A percentile compares a stretch with the other conserved stretches of the same genome.
phyloP scores from a whole-genome alignment of 2,797 vertebrate genomes.

The Mycteria americana region DNA sequence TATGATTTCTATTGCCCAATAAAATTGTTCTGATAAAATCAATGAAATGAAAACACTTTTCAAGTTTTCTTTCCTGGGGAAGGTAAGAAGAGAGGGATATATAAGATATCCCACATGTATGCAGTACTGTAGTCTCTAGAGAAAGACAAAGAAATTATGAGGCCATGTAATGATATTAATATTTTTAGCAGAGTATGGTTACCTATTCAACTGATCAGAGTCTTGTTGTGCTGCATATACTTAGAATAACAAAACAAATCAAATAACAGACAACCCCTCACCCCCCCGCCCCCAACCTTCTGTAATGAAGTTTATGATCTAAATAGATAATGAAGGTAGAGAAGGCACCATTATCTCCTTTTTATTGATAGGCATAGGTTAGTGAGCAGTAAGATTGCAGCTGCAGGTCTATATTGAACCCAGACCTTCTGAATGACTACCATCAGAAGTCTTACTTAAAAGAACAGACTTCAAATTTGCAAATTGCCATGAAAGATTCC shows the following conservation, averaged over 20 bases:
- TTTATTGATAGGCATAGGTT: background rate
- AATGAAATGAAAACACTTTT: background rate
- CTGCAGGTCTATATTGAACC: background rate
- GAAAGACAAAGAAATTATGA: background rate
- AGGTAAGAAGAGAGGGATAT: background rate
- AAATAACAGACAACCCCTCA: background rate
- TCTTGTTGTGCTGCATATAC: background rate
- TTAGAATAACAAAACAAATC: background rate
- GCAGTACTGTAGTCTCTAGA: background rate
- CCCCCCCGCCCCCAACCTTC: fast-evolving
- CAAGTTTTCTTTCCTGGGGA: background rate
- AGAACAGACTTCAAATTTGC: background rate
- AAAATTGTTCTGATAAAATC: background rate
- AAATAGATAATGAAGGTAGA: background rate
- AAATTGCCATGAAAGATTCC: background rate
- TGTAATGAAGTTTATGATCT: background rate
- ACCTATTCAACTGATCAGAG: background rate
- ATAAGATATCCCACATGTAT: background rate
- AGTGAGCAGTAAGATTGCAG: background rate
- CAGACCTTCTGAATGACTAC: background rate
- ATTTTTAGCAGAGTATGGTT: background rate
- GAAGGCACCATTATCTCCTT: background rate
- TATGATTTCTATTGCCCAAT: background rate
- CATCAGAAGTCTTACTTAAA: background rate
- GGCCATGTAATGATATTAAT: background rate